Conservation (phyloP, 2,888 invertebrate genomes). For the Bedellia somnulentella region DNA sequence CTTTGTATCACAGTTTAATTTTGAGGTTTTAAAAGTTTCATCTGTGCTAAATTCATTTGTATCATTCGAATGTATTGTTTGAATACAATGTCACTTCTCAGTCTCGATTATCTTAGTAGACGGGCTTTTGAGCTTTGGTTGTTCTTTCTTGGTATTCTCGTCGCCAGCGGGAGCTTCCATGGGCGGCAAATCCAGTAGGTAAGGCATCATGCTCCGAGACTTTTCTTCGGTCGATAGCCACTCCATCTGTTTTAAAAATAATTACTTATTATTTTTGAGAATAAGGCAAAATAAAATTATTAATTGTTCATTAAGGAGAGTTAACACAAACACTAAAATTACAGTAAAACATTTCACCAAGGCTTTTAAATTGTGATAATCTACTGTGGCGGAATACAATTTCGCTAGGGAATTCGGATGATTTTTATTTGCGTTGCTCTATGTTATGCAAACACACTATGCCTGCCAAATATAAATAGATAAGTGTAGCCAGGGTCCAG, state of each 20-base stretch:
- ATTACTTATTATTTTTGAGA: too few species aligned
- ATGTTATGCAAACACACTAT: too few species aligned
- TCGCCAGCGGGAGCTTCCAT: slow-evolving; percentile 8
- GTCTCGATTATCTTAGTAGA: slow-evolving; percentile 19
- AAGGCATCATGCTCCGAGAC: slow-evolving; percentile 48
- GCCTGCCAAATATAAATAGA: too few species aligned
- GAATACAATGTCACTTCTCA: slow-evolving; percentile 37
- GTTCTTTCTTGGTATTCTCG: neutral
- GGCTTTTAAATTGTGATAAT: too few species aligned
- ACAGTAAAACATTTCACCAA: too few species aligned
- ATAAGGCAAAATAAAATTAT: slow-evolving; percentile 4
- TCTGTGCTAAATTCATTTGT: neutral
- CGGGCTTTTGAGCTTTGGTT: slow-evolving; percentile 12
- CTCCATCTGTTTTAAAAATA: too few species aligned
- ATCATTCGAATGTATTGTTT: slow-evolving; percentile 1
- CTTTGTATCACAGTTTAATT: slow-evolving; percentile 27
- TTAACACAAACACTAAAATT: too few species aligned
- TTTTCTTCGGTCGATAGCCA: slow-evolving; percentile 51
- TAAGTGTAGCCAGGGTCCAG: too few species aligned
- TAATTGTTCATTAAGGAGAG: too few species aligned
- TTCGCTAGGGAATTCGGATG: too few species aligned
- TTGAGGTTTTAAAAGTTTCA: slow-evolving; percentile 15
- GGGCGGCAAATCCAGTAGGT: slow-evolving; percentile 39
- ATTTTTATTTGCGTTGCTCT: too few species aligned
- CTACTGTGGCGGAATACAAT: too few species aligned